Percentiles rank a stretch among this genome's conserved stretches.
phyloP scores from a whole-genome alignment of 2,888 invertebrate genomes.

The Drosophila helvetica region DNA sequence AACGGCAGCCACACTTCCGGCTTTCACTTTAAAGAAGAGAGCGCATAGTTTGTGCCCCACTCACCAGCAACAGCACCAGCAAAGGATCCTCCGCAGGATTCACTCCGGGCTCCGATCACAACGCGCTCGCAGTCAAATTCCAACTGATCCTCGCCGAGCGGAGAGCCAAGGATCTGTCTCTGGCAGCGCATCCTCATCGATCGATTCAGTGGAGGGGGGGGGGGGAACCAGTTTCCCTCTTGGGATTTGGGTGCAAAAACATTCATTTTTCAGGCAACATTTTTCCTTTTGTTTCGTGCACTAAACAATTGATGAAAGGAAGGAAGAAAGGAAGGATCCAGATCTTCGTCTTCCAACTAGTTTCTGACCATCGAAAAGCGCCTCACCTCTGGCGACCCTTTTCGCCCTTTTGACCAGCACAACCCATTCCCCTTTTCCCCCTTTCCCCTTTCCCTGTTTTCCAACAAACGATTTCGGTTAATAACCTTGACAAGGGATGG shows the following conservation, averaged over 20 bases:
- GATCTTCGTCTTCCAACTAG: constrained; percentile 68
- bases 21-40: constrained; percentile 23
- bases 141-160: constrained; percentile 60
- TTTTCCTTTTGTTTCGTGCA: constrained; percentile 62
- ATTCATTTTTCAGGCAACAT: constrained; percentile 51
- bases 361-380: constrained; percentile 54
- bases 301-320: constrained; percentile 68
- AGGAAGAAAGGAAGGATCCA: constrained; percentile 42
- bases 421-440: constrained; percentile 13
- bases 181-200: constrained; percentile 7
- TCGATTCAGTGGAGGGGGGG: neutral
- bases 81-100: neutral
- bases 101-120: constrained; percentile 49
- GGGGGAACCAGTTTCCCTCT: constrained; percentile 51
- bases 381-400: constrained; percentile 74
- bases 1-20: constrained; percentile 40
- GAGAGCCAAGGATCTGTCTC: constrained; percentile 10
- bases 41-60: constrained; percentile 9
- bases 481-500: constrained; percentile 57
- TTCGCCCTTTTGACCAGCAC: constrained; percentile 55
- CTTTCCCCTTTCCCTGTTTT: constrained; percentile 48
- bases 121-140: constrained; percentile 66
- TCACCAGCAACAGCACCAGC: constrained; percentile 34
- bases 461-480: constrained; percentile 46
- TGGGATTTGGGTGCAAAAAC: constrained; percentile 34